Base-by-base conservation (phyloP, 2,797 vertebrate species). In the Etheostoma perlongum region DNA sequence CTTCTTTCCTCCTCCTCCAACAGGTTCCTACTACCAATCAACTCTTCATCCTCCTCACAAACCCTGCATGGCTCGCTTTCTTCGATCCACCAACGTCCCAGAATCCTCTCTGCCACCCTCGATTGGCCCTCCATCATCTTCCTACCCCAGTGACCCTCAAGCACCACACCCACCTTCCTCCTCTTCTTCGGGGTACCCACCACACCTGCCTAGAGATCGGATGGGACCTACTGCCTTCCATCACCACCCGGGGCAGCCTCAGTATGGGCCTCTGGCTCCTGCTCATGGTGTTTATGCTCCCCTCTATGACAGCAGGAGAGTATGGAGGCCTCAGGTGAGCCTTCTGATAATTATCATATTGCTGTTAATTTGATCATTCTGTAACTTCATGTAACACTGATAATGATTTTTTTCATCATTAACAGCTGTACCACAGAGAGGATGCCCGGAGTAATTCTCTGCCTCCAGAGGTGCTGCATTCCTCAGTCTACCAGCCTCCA, bases 401-500 rank as follows among this genome's bases (percentile, higher is more conserved):
- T 49, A 49, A 60, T 48, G 8, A 18, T 40, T 30, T 27, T 47
- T 55, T 15, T 68, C 46, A 8, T 67, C 2, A 11, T 72, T 55
- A 12, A 8, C 81, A 97, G 93, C 94, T 99, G 93, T 98, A 98
- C 92, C 97, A 97, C 88, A 94, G 97, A 73, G 97, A 98, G 78
- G 97, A 99, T 23, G 96, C 97, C 74, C 93, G 98, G 93, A 99
- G 98, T 90, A 98, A 98, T 94, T 99, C 98, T 10, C 95, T 99
- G 89, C 98, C 98, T 91, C 97, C 96, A 72, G 98, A 99, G 84
- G 96, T 98, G 85, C 94, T 99, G 91, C 97, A 98, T 85, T 97
- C 98, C 18, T 95, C 97, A 53, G 95, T 97, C 85, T 98, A 98
- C 93, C 98, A 97, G 94, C 96, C 97, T 3, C 97, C 97, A 4